These are phyloP conservation scores for Eupelmus urozonus DNA, from an alignment of 2,888 invertebrate species.

Conservation along the genomic window DNA sequence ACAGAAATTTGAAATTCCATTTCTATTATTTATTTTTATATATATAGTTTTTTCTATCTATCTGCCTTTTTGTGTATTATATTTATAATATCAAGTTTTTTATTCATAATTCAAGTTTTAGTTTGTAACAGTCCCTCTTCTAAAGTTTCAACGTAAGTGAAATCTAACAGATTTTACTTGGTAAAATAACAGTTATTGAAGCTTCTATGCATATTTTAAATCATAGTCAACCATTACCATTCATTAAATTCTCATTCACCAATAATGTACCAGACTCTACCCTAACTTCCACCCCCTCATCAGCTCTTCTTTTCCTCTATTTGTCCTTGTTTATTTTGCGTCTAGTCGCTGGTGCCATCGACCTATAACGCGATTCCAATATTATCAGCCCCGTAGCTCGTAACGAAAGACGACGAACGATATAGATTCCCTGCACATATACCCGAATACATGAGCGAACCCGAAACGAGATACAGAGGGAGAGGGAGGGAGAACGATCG, in stretches of 20 bases:
- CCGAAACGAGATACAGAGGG: not conserved
- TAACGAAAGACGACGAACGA: not conserved
- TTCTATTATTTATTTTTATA: no score
- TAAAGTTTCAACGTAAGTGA: no score
- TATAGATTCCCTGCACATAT: not conserved
- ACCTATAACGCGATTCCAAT: constrained; percentile 42
- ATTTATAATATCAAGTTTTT: no score
- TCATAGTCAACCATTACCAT: no score
- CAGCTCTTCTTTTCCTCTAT: not conserved
- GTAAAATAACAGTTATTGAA: no score
- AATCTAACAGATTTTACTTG: no score
- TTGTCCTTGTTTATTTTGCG: not conserved
- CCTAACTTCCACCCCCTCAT: not conserved
- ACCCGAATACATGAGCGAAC: not conserved
- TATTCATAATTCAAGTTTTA: no score
- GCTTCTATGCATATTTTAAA: no score
- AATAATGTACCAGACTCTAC: no score
- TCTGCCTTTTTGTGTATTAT: constrained; percentile 6
- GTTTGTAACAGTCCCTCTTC: no score
- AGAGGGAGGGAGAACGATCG: constrained; percentile 40
- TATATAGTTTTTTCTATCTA: not conserved
- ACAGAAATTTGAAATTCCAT: constrained; percentile 27
- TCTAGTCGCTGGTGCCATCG: constrained; percentile 6
- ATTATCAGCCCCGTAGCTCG: constrained; percentile 43
- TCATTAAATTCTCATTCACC: not conserved